phyloP scores from a whole-genome alignment of 2,113 vertebrate genomes.

The Phyllostomus hastatus region DNA sequence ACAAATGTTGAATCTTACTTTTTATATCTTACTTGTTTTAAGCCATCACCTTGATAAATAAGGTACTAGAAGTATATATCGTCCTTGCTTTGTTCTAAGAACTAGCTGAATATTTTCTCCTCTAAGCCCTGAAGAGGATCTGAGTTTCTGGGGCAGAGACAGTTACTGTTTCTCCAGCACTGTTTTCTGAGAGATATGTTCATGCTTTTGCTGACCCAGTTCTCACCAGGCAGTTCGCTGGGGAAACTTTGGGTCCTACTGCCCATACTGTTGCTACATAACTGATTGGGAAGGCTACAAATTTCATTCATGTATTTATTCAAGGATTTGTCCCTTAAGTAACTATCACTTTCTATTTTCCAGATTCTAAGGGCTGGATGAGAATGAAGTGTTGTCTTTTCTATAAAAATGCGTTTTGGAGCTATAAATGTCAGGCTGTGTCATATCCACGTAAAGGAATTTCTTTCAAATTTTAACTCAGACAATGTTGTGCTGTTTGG shows the following conservation, averaged over 20 bases:
- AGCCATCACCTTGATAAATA: not conserved
- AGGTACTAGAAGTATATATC: not conserved
- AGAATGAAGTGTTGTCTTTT: not conserved
- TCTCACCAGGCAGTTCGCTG: not conserved
- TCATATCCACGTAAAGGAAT: not conserved
- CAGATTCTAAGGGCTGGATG: not conserved
- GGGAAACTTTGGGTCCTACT: not conserved
- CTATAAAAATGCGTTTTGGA: not conserved
- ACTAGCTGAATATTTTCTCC: not conserved
- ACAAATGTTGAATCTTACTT: not conserved
- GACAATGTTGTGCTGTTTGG: not conserved
- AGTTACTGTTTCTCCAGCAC: not conserved
- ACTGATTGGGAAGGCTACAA: not conserved
- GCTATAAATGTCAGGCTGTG: not conserved
- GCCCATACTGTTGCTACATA: not conserved
- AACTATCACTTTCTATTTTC: not conserved
- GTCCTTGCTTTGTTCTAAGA: not conserved
- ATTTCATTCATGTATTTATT: not conserved
- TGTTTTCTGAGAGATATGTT: not conserved
- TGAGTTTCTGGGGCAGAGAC: not conserved
- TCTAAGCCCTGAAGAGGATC: not conserved
- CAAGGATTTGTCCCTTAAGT: not conserved
- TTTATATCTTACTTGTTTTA: not conserved
- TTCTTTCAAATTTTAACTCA: not conserved
- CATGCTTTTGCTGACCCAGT: not conserved